Evolutionary conservation across 2,113 vertebrate genomes (phyloP).

Genomic region (Cygnus buccinator): DNA sequence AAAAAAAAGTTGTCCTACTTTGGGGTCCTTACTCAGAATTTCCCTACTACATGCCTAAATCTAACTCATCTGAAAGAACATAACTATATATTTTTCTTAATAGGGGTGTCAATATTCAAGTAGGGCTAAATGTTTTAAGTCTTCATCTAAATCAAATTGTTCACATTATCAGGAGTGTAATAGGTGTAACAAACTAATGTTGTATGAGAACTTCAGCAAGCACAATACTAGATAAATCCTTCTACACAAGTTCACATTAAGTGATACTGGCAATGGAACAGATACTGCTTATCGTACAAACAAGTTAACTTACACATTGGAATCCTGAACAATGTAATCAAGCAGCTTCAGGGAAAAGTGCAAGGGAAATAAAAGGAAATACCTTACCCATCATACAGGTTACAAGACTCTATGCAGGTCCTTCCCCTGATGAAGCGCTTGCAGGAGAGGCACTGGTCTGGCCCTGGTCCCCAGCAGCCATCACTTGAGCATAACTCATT

Average conservation of each 20-base stretch:
- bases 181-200: not conserved
- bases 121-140: not conserved
- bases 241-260: not conserved
- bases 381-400: slow-evolving; percentile 92
- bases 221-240: not conserved
- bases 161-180: not conserved
- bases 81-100: not conserved
- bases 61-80: not conserved
- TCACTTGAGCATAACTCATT: slow-evolving; percentile 90
- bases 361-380: not conserved
- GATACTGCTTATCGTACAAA: not conserved
- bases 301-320: not conserved
- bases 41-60: not conserved
- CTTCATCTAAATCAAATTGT: not conserved
- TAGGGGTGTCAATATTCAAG: not conserved
- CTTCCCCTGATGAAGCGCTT: slow-evolving; percentile 90
- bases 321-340: not conserved
- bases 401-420: slow-evolving; percentile 91
- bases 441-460: slow-evolving; percentile 94
- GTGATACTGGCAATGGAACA: not conserved
- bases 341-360: not conserved
- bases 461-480: slow-evolving; percentile 95
- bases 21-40: not conserved
- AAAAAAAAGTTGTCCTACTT: not conserved
- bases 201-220: not conserved